phyloP scores from a whole-genome alignment of 2,113 vertebrate species.

The Bettongia penicillata region DNA sequence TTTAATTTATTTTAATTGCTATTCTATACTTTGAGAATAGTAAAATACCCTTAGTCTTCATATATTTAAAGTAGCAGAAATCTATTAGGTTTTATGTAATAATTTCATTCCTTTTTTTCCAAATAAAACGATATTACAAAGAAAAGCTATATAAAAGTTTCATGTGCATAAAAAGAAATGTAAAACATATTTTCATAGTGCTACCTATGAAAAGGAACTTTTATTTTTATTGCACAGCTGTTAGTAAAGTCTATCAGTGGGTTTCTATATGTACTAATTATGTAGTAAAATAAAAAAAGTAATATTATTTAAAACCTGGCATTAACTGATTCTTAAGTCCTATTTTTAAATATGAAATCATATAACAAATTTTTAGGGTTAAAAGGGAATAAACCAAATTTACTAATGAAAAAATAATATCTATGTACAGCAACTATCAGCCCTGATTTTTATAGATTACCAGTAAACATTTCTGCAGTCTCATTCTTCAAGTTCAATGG shows the following conservation, averaged over 20 bases:
- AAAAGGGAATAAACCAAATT: conserved; percentile 43
- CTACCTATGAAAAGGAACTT: background rate
- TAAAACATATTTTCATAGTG: background rate
- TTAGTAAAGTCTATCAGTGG: background rate
- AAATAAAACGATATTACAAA: background rate
- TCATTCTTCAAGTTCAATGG: conserved; percentile 11
- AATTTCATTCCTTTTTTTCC: background rate
- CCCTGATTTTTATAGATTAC: conserved; percentile 24
- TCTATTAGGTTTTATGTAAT: background rate
- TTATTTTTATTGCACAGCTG: background rate
- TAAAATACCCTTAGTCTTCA: background rate
- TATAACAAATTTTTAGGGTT: conserved; percentile 9
- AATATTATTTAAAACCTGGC: conserved; percentile 40
- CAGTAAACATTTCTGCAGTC: background rate
- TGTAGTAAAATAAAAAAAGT: conserved; percentile 27
- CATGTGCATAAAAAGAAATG: background rate
- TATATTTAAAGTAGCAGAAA: conserved; percentile 15
- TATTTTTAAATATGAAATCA: conserved; percentile 9
- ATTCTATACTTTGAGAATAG: conserved; percentile 19
- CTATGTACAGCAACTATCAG: background rate
- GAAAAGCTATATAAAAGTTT: conserved; percentile 19
- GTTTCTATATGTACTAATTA: conserved; percentile 1
- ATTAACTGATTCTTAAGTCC: conserved; percentile 49
- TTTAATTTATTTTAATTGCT: background rate
- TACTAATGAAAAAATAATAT: conserved; percentile 36